Percentiles rank a stretch among this genome's conserved stretches.
Evolutionary conservation across 2,113 vertebrate genomes (phyloP).

Genomic region (Actenoides lindsayi): DNA sequence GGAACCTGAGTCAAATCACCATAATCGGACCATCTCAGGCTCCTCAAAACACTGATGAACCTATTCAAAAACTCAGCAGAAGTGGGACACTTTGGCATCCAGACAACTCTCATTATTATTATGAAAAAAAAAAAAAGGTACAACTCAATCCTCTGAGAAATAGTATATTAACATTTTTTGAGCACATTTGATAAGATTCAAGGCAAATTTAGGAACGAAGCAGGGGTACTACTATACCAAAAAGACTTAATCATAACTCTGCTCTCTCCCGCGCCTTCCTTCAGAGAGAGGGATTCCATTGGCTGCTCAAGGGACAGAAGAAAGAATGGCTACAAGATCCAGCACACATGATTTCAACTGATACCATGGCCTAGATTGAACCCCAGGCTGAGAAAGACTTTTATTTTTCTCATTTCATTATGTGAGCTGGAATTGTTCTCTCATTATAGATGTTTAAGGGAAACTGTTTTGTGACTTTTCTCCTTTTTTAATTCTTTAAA

Average conservation of each 20-base stretch:
- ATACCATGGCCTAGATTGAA: neutral
- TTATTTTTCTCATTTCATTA: neutral
- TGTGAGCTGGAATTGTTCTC: neutral
- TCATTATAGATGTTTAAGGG: neutral
- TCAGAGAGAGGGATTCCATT: neutral
- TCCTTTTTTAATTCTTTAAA: neutral
- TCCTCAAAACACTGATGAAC: conserved; percentile 44
- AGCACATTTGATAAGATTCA: neutral
- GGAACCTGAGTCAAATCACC: conserved; percentile 20
- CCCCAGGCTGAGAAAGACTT: neutral
- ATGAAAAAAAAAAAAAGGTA: neutral
- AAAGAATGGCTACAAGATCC: accelerated
- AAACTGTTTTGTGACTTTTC: neutral
- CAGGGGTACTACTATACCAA: neutral
- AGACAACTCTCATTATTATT: neutral
- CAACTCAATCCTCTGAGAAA: neutral
- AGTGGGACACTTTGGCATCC: neutral
- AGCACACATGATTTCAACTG: neutral
- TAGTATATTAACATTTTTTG: neutral
- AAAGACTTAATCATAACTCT: neutral
- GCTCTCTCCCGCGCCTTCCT: neutral
- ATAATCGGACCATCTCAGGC: neutral
- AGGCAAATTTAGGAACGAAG: neutral
- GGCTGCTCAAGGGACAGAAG: neutral
- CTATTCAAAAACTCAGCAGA: conserved; percentile 29